Evolutionary conservation across 2,888 invertebrate genomes (phyloP), one percentile per base, ranked within the genome.

Genomic region (Balanococcus diminutus): DNA sequence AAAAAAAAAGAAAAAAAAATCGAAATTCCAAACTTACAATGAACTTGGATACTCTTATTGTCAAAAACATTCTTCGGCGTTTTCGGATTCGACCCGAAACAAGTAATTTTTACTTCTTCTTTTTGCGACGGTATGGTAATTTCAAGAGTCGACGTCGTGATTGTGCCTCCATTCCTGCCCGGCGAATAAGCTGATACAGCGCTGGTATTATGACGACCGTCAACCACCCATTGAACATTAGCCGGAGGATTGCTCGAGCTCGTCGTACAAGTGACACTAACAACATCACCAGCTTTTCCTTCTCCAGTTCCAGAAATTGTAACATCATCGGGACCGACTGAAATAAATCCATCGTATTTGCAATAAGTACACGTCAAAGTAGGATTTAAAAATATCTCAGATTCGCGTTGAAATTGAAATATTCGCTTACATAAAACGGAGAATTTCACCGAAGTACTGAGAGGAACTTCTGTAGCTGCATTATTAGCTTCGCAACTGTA

Each of bases 401-500:
- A 0, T 5, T 2, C 16, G 3, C n/a, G 46, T 14, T 46, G 46
- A 16, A 8, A 56, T 56, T 9, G 56, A 56, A 79, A 51, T 84
- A 75, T 25, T 87, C 90, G 95, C 97, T 96, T 92, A 98, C 98
- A 98, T 56, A 96, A 91, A 1, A 98, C 98, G 84, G 94, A 95
- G 86, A 98, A 93, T 88, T 95, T 96, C 87, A 97, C 94, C 90
- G 96, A 95, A 0, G 95, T 94, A 88, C 94, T 95, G 89, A 97
- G 91, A 0, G 97, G 96, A 87, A 94, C 93, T 89, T 94, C 93
- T 87, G 95, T 96, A 95, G 96, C 96, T 67, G 96, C 92, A 89
- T 96, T 97, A 89, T 94, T 95, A 0, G 98, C 98, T 90, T 98
- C 96, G 90, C 99, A 99, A 87, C 95, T 94, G 90, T 97, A 98